Percentiles rank a stretch among this genome's conserved stretches.
Conservation (phyloP, 2,888 invertebrate genomes). For the Morinoia aosen region DNA sequence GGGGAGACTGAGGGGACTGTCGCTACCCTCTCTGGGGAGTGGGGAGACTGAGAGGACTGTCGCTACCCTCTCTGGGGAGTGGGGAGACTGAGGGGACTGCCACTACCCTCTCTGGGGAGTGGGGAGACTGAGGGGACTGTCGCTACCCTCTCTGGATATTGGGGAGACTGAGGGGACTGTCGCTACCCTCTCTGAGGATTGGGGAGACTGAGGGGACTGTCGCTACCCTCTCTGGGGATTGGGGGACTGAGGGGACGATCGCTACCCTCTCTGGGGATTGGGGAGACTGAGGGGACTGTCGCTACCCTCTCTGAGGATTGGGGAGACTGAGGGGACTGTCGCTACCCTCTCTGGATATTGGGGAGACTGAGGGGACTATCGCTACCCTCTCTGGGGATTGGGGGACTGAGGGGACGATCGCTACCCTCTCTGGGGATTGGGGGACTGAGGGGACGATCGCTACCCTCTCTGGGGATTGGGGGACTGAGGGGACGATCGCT, state of each 20-base stretch:
- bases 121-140: neutral
- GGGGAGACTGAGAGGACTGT: neutral
- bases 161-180: neutral
- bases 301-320: neutral
- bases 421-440: neutral
- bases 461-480: neutral
- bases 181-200: no score
- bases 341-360: neutral
- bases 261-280: neutral
- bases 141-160: neutral
- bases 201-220: no score
- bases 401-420: neutral
- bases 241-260: neutral
- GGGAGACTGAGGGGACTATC: neutral
- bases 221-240: neutral
- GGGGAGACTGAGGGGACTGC: no score
- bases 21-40: neutral
- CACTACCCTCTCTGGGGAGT: neutral
- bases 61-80: no score
- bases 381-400: neutral
- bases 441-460: no score
- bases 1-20: neutral
- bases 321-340: neutral
- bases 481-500: neutral
- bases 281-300: neutral